These are phyloP conservation scores for Graptemys geographica DNA, from an alignment of 2,797 vertebrate species.

Conservation along the genomic window DNA sequence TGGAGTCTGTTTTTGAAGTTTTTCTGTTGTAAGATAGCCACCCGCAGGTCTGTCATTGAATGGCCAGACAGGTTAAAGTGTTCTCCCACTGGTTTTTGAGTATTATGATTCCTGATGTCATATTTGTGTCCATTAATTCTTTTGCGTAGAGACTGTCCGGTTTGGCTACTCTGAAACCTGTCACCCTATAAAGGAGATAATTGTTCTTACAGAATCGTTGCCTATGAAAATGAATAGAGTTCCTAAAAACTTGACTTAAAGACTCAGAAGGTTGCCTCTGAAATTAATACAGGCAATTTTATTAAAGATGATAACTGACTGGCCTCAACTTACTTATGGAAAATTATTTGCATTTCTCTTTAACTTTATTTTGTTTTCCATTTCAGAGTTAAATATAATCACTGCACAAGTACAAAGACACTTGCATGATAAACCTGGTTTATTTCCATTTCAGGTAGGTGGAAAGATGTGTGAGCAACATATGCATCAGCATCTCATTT, in stretches of 20 bases:
- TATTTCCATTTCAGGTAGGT: background rate
- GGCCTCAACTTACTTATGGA: background rate
- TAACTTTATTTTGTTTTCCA: background rate
- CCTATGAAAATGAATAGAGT: background rate
- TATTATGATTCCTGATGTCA: too few species aligned
- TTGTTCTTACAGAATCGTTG: background rate
- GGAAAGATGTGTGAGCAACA: background rate
- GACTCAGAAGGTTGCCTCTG: background rate
- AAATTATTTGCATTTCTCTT: background rate
- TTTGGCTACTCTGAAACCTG: too few species aligned
- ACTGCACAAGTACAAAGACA: background rate
- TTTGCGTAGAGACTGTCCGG: too few species aligned
- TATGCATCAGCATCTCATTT: background rate
- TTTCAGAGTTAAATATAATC: background rate
- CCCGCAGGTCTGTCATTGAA: too few species aligned
- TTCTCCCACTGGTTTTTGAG: too few species aligned
- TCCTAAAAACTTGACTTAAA: background rate
- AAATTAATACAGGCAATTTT: background rate
- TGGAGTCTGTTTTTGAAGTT: too few species aligned
- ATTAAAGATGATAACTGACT: background rate
- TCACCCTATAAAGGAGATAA: background rate
- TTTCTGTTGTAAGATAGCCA: too few species aligned
- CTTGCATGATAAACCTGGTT: fast-evolving
- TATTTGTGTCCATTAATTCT: too few species aligned
- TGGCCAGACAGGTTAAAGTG: too few species aligned